Conservation (phyloP, 2,113 vertebrate genomes). For the Pterocles orientalis region DNA sequence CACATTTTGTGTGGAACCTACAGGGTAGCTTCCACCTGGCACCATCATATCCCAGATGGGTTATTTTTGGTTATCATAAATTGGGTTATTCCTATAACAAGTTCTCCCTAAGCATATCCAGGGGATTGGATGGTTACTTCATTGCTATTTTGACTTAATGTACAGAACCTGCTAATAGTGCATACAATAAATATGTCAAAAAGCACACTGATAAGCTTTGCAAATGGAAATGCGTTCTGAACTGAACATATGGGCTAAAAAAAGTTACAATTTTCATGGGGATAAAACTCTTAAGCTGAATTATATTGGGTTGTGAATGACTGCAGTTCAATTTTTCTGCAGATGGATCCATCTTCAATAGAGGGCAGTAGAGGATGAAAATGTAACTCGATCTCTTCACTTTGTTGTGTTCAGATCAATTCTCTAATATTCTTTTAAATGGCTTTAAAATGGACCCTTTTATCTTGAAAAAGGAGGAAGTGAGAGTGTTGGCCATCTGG, state of each 20-base stretch:
- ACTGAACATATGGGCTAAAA: not conserved
- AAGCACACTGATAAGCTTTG: not conserved
- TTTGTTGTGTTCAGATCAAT: not conserved
- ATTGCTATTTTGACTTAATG: not conserved
- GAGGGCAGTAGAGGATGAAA: slow-evolving; percentile 80
- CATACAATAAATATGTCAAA: not conserved
- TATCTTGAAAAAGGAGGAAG: slow-evolving; percentile 54
- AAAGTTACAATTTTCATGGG: not conserved
- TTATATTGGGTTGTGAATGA: not conserved
- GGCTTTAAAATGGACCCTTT: slow-evolving; percentile 67
- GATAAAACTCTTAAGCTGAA: not conserved
- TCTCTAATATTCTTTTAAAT: slow-evolving; percentile 41
- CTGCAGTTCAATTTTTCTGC: not conserved
- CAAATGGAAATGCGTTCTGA: not conserved
- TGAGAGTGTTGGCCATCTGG: slow-evolving; percentile 7
- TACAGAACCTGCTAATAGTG: not conserved
- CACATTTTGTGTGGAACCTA: not conserved
- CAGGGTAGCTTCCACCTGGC: not conserved
- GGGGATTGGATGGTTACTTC: not conserved
- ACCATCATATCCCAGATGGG: not conserved
- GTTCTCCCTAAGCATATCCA: not conserved
- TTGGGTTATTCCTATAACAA: not conserved
- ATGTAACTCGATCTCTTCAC: slow-evolving; percentile 17
- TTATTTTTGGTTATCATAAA: not conserved
- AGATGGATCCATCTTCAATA: slow-evolving; percentile 46